Evolutionary conservation across 2,888 invertebrate species (phyloP), one percentile per base, ranked within the genome.

Genomic region (Polietes domitor): DNA sequence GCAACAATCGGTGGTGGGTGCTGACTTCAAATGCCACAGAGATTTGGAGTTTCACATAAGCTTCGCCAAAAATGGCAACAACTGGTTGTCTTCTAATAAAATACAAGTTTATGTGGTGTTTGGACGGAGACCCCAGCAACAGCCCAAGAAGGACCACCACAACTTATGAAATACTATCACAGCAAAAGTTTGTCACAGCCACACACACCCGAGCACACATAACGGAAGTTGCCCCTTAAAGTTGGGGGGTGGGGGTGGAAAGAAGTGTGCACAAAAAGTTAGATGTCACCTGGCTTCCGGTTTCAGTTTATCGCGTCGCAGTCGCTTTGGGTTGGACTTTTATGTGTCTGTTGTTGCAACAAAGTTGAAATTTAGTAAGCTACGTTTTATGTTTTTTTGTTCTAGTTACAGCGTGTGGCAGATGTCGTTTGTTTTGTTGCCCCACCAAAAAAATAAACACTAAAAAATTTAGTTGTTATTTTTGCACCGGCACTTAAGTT

Each of bases 21-120:
- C 19, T 24, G 15, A 28, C 21, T 55, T 37, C 55, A 55, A 65
- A 32, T 61, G 17, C 43, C 63, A 28, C 47, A 68, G 32, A 65
- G 21, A 4, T 21, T 55, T 61, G 41, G 15, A 21, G 17, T 53
- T 43, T 28, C 24, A 7, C 12, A 41, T 1, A 9, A n/a, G n/a
- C n/a, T n/a, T n/a, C n/a, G n/a, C n/a, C 19, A 41, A 17, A 21
- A 19, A 65, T n/a, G n/a, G n/a, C n/a, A n/a, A n/a, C n/a, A 21
- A 21, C 41, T 41, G 10, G 21, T 47, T 73, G 70, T 77, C 76
- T 70, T n/a, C 55, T 61, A 79, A 79, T 74, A 65, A 73, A 24
- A 26, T 79, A 37, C 17, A 70, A 77, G 70, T 83, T 83, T 73
- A 73, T 72, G n/a, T n/a, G n/a, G n/a, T 72, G 80, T 37, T 77